phyloP scores from a whole-genome alignment of 2,888 invertebrate species.

The Drosophila longiperda region DNA sequence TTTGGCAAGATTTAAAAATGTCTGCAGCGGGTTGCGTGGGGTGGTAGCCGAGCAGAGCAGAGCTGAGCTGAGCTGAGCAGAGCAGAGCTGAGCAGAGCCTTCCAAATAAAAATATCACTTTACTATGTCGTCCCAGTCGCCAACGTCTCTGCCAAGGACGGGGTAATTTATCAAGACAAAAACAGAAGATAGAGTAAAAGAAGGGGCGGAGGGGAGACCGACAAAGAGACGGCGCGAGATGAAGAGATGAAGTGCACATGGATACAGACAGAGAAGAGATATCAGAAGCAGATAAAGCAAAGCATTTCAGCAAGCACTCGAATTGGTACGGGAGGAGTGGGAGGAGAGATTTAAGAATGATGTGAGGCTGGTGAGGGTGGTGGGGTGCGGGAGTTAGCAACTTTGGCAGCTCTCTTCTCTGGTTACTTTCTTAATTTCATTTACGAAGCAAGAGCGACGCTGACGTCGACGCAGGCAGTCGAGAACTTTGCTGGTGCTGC shows the following conservation, averaged over 20 bases:
- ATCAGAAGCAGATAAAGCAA: constrained; percentile 65
- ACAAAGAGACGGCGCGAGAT: constrained; percentile 24
- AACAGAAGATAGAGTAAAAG: constrained; percentile 33
- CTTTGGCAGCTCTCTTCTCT: constrained; percentile 65
- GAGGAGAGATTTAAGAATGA: too few relatives aligned
- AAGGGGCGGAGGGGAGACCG: constrained; percentile 15
- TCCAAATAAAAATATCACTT: constrained; percentile 80
- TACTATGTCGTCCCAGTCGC: constrained; percentile 69
- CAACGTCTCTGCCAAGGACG: constrained; percentile 75
- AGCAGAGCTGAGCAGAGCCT: constrained; percentile 6
- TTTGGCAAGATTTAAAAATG: constrained; percentile 81
- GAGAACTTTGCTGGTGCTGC: constrained; percentile 43
- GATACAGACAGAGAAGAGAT: constrained; percentile 47
- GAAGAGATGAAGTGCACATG: constrained; percentile 50
- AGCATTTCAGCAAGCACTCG: constrained; percentile 53
- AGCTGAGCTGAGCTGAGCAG: not conserved
- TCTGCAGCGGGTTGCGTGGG: constrained; percentile 25
- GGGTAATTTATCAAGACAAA: constrained; percentile 81
- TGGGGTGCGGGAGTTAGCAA: constrained; percentile 21
- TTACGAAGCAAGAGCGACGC: constrained; percentile 59
- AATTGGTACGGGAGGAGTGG: constrained; percentile 32
- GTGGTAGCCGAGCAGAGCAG: not conserved
- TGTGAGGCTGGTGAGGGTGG: not conserved
- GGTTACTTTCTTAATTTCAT: constrained; percentile 81
- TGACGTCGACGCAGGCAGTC: constrained; percentile 32